Conservation (phyloP, 1,140 invertebrate species). For the Pogonus chalceus region DNA sequence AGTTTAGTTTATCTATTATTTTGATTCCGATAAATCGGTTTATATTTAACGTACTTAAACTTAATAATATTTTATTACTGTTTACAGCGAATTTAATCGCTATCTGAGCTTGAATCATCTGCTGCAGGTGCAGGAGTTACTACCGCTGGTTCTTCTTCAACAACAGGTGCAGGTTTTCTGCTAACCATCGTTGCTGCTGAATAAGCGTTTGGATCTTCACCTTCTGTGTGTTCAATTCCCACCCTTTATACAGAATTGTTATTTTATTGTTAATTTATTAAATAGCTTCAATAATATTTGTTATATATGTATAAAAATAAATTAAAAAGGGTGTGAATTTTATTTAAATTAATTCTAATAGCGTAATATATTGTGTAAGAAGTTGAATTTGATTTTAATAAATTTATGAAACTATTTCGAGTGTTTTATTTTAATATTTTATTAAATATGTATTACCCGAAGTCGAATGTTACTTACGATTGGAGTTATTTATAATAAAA, state of each 20-base stretch:
- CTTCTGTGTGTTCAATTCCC: conserved; percentile 74
- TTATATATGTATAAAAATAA: background rate
- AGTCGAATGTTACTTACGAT: too few species aligned
- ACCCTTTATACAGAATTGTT: conserved; percentile 45
- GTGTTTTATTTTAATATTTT: background rate
- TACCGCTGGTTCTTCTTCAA: conserved; percentile 36
- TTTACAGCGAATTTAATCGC: conserved; percentile 37
- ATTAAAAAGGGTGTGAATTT: background rate
- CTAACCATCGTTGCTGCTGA: conserved; percentile 51
- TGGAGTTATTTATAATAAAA: too few species aligned
- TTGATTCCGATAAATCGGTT: too few species aligned
- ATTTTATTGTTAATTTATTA: conserved; percentile 8
- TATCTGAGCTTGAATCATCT: conserved; percentile 38
- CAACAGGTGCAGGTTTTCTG: conserved; percentile 33
- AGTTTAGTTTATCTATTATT: too few species aligned
- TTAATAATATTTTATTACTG: too few species aligned
- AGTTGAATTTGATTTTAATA: background rate
- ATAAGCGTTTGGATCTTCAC: conserved; percentile 64
- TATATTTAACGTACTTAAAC: too few species aligned
- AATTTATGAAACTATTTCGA: conserved; percentile 2
- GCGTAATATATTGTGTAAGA: background rate
- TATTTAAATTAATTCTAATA: background rate
- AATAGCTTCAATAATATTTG: too few species aligned
- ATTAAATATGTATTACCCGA: background rate
- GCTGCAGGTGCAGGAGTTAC: conserved; percentile 20